A percentile compares a stretch with the other conserved stretches of the same genome.
These are phyloP conservation scores for Phanerotoma sp. DNA, from an alignment of 2,888 invertebrate species.

Conservation along the genomic window DNA sequence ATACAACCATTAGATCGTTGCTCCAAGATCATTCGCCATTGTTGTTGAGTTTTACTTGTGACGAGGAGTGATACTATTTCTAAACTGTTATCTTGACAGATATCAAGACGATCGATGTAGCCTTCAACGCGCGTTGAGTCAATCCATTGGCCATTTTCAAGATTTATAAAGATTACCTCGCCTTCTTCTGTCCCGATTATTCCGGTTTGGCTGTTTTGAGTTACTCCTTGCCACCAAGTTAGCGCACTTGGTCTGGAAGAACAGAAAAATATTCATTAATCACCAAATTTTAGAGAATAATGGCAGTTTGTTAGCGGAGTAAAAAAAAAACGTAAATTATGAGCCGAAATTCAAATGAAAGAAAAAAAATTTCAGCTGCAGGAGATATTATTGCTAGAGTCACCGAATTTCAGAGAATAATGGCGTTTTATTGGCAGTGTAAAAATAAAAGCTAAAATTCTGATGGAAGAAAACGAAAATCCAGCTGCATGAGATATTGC, in stretches of 20 bases:
- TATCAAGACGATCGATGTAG: constrained; percentile 65
- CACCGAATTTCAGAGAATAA: too few species aligned
- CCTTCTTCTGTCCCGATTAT: constrained; percentile 60
- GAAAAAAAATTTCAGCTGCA: too few species aligned
- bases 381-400: too few species aligned
- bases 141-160: constrained; percentile 69
- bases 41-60: constrained; percentile 70
- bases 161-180: constrained; percentile 68
- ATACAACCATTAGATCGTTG: constrained; percentile 73
- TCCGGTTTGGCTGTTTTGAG: constrained; percentile 50
- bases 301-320: too few species aligned
- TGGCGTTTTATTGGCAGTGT: too few species aligned
- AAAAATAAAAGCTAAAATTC: too few species aligned
- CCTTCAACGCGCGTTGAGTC: constrained; percentile 68
- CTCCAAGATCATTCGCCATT: constrained; percentile 82
- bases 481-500: too few species aligned
- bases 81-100: constrained; percentile 72
- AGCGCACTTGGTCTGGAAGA: constrained; percentile 50
- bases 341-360: too few species aligned
- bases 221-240: constrained; percentile 55
- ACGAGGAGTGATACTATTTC: constrained; percentile 68
- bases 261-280: constrained; percentile 1
- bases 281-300: constrained; percentile 2
- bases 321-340: too few species aligned
- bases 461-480: too few species aligned